Conservation (phyloP, 1,140 invertebrate genomes). For the Drusus annulatus region DNA sequence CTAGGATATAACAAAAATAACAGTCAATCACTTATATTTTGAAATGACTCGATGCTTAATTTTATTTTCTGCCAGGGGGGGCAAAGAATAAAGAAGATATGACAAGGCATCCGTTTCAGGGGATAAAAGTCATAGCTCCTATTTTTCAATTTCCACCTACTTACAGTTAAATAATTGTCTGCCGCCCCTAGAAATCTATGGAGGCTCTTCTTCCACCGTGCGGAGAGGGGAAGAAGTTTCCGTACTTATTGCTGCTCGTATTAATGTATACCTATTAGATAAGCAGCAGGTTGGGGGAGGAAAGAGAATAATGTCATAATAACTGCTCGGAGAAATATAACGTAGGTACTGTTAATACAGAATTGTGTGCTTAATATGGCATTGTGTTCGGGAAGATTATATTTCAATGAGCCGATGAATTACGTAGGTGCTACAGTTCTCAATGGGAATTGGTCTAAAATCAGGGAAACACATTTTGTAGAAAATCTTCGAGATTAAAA, state of each 20-base stretch:
- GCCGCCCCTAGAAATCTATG: slow-evolving; percentile 37
- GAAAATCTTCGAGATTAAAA: too few species aligned
- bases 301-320: slow-evolving; percentile 12
- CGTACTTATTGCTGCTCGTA: slow-evolving; percentile 51
- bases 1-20: neutral
- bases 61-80: slow-evolving; percentile 11
- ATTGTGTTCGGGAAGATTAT: too few species aligned
- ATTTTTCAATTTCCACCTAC: slow-evolving; percentile 60
- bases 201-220: neutral
- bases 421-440: too few species aligned
- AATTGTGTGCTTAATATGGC: neutral
- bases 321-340: neutral
- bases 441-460: too few species aligned
- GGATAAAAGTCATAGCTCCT: slow-evolving; percentile 58
- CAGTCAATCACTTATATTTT: slow-evolving; percentile 20
- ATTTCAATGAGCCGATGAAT: too few species aligned
- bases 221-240: slow-evolving; percentile 27
- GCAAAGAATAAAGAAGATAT: slow-evolving; percentile 42
- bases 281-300: slow-evolving; percentile 45
- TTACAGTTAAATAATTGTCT: slow-evolving; percentile 60
- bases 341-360: neutral
- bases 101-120: slow-evolving; percentile 42
- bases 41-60: slow-evolving; percentile 28
- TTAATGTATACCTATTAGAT: slow-evolving; percentile 59
- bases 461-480: too few species aligned